A percentile compares a stretch with the other conserved stretches of the same genome.
Conservation (phyloP, 2,113 vertebrate genomes). For the Propithecus coquereli region DNA sequence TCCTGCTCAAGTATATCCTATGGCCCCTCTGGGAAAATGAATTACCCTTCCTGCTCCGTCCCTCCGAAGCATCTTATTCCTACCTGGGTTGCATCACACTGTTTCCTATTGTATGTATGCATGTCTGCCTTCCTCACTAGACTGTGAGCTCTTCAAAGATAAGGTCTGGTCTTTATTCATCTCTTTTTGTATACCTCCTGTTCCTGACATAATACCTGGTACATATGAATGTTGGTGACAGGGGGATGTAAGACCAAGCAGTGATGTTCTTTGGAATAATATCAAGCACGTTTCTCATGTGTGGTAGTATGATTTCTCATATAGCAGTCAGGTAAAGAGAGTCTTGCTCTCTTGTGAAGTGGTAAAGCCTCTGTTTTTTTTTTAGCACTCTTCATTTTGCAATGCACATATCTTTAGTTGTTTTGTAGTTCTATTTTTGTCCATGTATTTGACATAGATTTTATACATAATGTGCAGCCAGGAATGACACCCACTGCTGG, state of each 20-base stretch:
- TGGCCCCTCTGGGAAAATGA: not conserved
- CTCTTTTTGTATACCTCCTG: not conserved
- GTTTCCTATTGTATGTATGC: not conserved
- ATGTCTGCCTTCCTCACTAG: not conserved
- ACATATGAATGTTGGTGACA: not conserved
- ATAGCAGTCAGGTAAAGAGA: not conserved
- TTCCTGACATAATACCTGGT: not conserved
- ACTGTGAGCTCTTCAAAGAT: not conserved
- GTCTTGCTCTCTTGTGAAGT: not conserved
- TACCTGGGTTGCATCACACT: not conserved
- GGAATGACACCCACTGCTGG: not conserved
- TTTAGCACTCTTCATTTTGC: not conserved
- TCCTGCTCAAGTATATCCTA: not conserved
- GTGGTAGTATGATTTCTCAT: not conserved
- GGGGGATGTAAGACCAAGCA: not conserved
- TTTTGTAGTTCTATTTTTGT: constrained; percentile 22
- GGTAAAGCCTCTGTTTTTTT: not conserved
- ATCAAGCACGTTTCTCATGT: not conserved
- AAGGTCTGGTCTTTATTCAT: not conserved
- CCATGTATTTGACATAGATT: not conserved
- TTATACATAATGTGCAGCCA: not conserved
- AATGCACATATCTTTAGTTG: not conserved
- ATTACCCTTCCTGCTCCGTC: not conserved
- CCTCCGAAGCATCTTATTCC: not conserved
- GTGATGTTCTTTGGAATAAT: not conserved